A percentile compares a stretch with the other conserved stretches of the same genome.
Conservation (phyloP, 2,888 invertebrate species). For the Hirtodrosophila histrioides region DNA sequence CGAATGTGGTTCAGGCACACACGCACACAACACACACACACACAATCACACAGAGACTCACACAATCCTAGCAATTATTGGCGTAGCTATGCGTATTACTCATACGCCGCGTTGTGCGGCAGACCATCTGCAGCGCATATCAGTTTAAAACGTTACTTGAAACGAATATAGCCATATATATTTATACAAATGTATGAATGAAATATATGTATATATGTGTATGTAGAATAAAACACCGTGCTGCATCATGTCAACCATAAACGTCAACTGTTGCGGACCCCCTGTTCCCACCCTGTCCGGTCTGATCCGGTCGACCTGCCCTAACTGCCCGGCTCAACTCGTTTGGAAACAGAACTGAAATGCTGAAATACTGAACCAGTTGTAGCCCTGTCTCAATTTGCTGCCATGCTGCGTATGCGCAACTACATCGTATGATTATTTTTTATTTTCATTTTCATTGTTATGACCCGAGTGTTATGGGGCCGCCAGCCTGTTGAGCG, state of each 20-base stretch:
- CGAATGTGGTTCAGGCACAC: conserved; percentile 17
- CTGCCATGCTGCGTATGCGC: conserved; percentile 62
- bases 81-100: conserved; percentile 47
- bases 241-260: conserved; percentile 66
- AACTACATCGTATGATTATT: conserved; percentile 72
- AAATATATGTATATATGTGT: not conserved
- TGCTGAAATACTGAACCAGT: conserved; percentile 1
- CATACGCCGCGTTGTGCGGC: conserved; percentile 49
- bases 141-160: conserved; percentile 43
- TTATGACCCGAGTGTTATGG: conserved; percentile 63
- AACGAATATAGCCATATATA: conserved; percentile 28
- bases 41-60: conserved; percentile 5
- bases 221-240: conserved; percentile 41
- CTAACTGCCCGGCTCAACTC: conserved; percentile 31
- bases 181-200: not conserved
- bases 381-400: conserved; percentile 61
- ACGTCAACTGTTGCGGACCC: conserved; percentile 67
- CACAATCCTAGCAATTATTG: conserved; percentile 45
- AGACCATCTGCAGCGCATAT: conserved; percentile 52
- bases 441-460: conserved; percentile 72
- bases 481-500: conserved; percentile 66
- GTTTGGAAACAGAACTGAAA: conserved; percentile 34
- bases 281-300: not conserved
- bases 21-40: conserved; percentile 5
- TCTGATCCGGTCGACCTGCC: not conserved